Conservation (phyloP, 1,140 invertebrate species). For the Lysiphlebus fabarum region DNA sequence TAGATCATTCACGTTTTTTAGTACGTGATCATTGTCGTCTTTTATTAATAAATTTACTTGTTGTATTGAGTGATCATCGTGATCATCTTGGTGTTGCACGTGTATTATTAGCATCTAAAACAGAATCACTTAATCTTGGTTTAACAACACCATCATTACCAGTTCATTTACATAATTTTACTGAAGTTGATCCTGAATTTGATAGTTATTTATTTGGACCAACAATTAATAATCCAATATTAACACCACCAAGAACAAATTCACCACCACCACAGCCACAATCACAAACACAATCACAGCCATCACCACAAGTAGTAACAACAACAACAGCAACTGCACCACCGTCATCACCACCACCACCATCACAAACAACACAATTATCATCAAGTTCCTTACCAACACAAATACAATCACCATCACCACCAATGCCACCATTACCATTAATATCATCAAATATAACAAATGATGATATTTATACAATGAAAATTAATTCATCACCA, state of each 20-base stretch:
- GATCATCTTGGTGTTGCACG: constrained; percentile 86
- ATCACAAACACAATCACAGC: too few relatives aligned
- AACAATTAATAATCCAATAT: constrained; percentile 30
- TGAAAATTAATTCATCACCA: constrained; percentile 10
- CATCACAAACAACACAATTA: constrained; percentile 21
- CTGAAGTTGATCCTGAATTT: constrained; percentile 72
- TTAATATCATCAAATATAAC: not conserved
- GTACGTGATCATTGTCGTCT: constrained; percentile 95
- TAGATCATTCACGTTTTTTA: constrained; percentile 84
- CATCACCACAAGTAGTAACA: constrained; percentile 27
- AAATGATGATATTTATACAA: not conserved
- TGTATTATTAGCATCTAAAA: constrained; percentile 80
- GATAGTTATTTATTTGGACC: constrained; percentile 66
- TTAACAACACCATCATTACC: constrained; percentile 67
- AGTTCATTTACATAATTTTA: constrained; percentile 74
- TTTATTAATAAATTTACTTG: constrained; percentile 85
- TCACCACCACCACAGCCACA: constrained; percentile 25
- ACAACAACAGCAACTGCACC: constrained; percentile 23
- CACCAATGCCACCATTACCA: not conserved
- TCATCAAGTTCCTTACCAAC: constrained; percentile 21
- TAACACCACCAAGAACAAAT: constrained; percentile 22
- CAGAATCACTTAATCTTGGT: constrained; percentile 70
- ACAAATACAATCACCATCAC: constrained; percentile 13
- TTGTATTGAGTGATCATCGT: constrained; percentile 84
- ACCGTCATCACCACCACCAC: constrained; percentile 19